phyloP scores from a whole-genome alignment of 2,888 invertebrate genomes.

The Leptodirus hochenwartii region DNA sequence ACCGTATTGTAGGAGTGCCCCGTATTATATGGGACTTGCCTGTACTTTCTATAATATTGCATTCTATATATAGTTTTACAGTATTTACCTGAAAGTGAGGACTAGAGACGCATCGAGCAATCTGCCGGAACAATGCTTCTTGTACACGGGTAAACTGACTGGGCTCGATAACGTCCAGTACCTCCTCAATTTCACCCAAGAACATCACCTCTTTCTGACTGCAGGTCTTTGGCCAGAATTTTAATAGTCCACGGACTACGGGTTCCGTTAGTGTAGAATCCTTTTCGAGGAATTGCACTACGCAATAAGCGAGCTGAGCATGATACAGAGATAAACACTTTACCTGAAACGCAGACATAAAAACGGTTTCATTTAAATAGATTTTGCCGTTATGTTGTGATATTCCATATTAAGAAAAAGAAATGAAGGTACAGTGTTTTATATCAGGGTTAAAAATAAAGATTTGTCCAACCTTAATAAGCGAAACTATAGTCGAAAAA shows the following conservation, averaged over 20 bases:
- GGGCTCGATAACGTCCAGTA: slow-evolving; percentile 98
- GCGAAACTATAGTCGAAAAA: no score
- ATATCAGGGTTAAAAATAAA: no score
- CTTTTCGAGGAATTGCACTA: slow-evolving; percentile 97
- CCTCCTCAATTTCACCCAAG: slow-evolving; percentile 97
- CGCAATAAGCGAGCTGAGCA: slow-evolving; percentile 91
- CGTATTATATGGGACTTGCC: not conserved
- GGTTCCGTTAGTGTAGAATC: slow-evolving; percentile 91
- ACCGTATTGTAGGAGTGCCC: no score
- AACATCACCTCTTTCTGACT: slow-evolving; percentile 99
- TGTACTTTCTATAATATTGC: not conserved
- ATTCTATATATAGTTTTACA: no score
- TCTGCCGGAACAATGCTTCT: slow-evolving; percentile 93
- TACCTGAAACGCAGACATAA: no score
- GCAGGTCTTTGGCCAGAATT: slow-evolving; percentile 98
- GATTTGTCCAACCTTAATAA: no score
- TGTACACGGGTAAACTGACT: slow-evolving; percentile 98
- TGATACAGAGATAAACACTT: slow-evolving; percentile 94
- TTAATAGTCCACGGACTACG: slow-evolving; percentile 82
- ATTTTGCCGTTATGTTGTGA: no score
- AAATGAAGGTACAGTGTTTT: no score
- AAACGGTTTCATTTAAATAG: no score
- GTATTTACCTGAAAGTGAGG: slow-evolving; percentile 90
- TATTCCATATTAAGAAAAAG: no score
- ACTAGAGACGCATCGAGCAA: slow-evolving; percentile 97